Conservation (phyloP, 2,113 vertebrate genomes). For the Eretmochelys imbricata region DNA sequence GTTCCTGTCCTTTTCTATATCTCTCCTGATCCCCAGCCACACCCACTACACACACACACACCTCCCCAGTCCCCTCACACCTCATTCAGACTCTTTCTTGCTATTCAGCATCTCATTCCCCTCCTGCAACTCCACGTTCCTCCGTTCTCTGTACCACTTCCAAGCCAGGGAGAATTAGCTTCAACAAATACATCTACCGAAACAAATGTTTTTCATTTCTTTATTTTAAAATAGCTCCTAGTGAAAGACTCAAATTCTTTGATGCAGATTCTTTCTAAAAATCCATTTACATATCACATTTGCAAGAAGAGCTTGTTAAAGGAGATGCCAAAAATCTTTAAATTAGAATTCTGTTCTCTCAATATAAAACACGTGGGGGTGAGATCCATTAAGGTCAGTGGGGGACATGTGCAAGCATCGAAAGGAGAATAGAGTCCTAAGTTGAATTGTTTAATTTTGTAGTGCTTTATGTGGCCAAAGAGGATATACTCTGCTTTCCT, state of each 20-base stretch:
- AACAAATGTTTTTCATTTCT: neutral
- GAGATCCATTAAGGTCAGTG: neutral
- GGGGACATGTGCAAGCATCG: neutral
- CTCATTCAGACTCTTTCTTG: neutral
- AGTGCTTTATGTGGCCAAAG: neutral
- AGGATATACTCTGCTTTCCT: neutral
- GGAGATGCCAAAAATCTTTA: neutral
- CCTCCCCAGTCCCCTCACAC: neutral
- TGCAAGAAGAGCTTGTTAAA: neutral
- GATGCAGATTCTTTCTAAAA: neutral
- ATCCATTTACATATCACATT: neutral
- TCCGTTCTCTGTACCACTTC: neutral
- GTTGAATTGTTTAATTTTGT: neutral
- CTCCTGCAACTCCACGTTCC: neutral
- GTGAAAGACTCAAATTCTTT: neutral
- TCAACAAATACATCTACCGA: neutral
- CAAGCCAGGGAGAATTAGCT: neutral
- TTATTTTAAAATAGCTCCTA: neutral
- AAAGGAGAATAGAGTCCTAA: neutral
- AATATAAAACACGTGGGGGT: rapidly evolving
- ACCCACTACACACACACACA: neutral
- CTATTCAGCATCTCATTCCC: neutral
- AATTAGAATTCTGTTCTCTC: neutral
- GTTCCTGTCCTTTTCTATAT: rapidly evolving
- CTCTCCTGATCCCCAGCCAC: rapidly evolving